Conservation (phyloP, 2,113 vertebrate genomes). For the Dipodomys stephensi region DNA sequence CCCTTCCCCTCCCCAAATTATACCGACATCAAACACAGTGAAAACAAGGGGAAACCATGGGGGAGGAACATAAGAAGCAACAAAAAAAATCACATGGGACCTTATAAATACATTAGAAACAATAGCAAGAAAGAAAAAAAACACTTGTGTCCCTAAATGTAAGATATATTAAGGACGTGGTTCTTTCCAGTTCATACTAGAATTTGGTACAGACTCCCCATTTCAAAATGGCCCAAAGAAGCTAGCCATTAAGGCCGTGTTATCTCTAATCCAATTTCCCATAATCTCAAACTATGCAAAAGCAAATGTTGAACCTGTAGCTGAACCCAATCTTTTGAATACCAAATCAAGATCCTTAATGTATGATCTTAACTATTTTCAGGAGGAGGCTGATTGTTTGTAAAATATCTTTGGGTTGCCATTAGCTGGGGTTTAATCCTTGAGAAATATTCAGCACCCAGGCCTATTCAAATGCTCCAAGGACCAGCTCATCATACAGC, state of each 20-base stretch:
- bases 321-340: slow-evolving; percentile 82
- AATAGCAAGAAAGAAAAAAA: too few species aligned
- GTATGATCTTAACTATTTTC: slow-evolving; percentile 85
- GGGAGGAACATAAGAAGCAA: too few species aligned
- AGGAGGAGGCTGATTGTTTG: slow-evolving; percentile 75
- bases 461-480: slow-evolving; percentile 79
- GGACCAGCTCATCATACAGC: slow-evolving; percentile 79
- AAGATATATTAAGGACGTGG: slow-evolving; percentile 52
- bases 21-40: too few species aligned
- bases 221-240: slow-evolving; percentile 87
- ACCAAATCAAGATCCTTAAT: slow-evolving; percentile 80
- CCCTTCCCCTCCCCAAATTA: too few species aligned
- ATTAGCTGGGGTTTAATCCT: slow-evolving; percentile 89
- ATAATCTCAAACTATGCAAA: slow-evolving; percentile 87
- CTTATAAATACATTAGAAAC: too few species aligned
- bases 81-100: too few species aligned
- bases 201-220: slow-evolving; percentile 83
- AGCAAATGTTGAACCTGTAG: slow-evolving; percentile 85
- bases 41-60: too few species aligned
- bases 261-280: slow-evolving; percentile 88
- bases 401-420: slow-evolving; percentile 88
- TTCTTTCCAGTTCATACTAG: slow-evolving; percentile 73
- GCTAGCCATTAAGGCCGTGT: slow-evolving; percentile 86
- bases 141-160: neutral
- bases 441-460: slow-evolving; percentile 85